These are phyloP conservation scores for Acanthosepion pharaonis DNA, from an alignment of 2,888 invertebrate genomes.

Conservation along the genomic window DNA sequence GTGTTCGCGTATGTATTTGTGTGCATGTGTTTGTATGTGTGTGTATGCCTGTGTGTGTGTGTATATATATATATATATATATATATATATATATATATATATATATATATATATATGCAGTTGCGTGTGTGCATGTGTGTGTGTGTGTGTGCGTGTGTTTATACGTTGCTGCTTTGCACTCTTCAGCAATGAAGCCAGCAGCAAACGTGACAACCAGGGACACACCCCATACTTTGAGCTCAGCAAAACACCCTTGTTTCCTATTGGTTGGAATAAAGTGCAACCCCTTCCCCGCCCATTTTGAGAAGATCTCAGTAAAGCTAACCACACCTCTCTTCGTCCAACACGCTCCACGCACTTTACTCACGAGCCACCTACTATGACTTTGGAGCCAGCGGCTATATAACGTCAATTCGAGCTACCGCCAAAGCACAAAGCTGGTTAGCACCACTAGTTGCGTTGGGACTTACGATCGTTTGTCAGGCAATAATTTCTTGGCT, in stretches of 20 bases:
- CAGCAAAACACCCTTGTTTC: background rate
- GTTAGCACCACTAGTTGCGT: background rate
- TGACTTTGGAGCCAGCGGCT: background rate
- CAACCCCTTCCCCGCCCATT: background rate
- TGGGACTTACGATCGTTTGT: background rate
- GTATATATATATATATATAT: background rate
- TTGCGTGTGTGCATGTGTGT: background rate
- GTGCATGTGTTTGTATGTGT: background rate
- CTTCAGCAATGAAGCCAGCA: background rate
- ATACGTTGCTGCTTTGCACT: background rate
- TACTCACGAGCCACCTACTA: background rate
- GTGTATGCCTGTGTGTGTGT: slow-evolving; percentile 24
- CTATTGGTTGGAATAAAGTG: background rate
- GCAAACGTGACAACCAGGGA: background rate
- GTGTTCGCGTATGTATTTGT: background rate
- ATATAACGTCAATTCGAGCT: background rate
- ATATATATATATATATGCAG: background rate
- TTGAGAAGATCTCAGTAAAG: background rate
- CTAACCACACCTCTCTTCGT: background rate
- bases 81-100: background rate
- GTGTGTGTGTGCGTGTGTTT: background rate
- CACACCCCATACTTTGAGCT: background rate
- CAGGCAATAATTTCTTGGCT: background rate
- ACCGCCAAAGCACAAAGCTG: background rate
- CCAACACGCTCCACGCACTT: background rate